Evolutionary conservation across 2,797 vertebrate species (phyloP).

Genomic region (Rhodeus uyekii): DNA sequence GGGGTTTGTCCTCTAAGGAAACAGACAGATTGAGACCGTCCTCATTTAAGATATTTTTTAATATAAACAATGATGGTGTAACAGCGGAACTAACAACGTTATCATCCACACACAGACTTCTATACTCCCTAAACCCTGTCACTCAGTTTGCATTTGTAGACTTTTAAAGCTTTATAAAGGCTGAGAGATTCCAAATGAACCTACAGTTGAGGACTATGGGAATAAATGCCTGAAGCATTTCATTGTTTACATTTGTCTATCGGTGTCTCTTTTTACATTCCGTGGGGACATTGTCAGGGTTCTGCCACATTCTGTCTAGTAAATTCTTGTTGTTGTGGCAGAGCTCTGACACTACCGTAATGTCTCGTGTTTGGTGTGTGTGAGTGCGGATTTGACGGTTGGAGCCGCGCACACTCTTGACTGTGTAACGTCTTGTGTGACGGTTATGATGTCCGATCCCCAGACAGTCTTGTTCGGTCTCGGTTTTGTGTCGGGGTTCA

Average conservation of each 20-base stretch:
- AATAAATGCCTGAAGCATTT: not conserved
- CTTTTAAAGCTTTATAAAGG: slow-evolving; percentile 35
- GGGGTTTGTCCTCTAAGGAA: slow-evolving; percentile 32
- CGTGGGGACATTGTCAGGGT: too few relatives aligned
- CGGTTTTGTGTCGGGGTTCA: too few relatives aligned
- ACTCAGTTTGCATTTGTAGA: slow-evolving; percentile 22
- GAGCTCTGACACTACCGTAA: too few relatives aligned
- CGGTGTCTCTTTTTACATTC: not conserved
- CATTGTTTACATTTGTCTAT: not conserved
- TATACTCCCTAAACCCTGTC: not conserved
- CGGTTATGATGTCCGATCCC: too few relatives aligned
- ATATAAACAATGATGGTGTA: slow-evolving; percentile 14
- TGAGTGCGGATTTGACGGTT: too few relatives aligned
- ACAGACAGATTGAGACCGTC: slow-evolving; percentile 33
- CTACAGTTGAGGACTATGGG: not conserved
- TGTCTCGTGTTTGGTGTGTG: too few relatives aligned
- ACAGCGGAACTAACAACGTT: not conserved
- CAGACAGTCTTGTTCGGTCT: too few relatives aligned
- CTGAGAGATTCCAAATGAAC: slow-evolving; percentile 18
- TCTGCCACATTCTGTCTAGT: too few relatives aligned
- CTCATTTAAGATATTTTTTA: slow-evolving; percentile 11
- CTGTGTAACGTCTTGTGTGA: too few relatives aligned
- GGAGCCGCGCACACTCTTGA: too few relatives aligned
- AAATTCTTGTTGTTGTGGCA: too few relatives aligned
- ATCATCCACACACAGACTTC: slow-evolving; percentile 17